A percentile compares a stretch with the other conserved stretches of the same genome.
phyloP scores from a whole-genome alignment of 2,888 invertebrate species.

The Andrena dorsata region DNA sequence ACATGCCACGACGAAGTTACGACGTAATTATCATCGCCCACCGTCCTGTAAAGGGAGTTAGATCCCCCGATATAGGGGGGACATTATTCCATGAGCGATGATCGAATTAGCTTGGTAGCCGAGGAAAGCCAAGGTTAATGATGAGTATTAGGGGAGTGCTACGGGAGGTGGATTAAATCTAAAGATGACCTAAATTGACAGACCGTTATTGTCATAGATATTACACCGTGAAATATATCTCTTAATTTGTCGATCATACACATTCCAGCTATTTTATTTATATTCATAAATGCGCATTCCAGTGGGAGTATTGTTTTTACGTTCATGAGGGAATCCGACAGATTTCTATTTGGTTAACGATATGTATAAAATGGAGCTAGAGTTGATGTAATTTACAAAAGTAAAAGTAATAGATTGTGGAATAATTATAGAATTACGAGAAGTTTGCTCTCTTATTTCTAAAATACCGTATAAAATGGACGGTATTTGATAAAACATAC shows the following conservation, averaged over 20 bases:
- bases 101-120: conserved; percentile 68
- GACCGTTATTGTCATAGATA: not conserved
- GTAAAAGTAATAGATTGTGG: no score
- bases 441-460: no score
- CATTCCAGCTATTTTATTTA: no score
- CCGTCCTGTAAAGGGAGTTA: conserved; percentile 38
- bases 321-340: no score
- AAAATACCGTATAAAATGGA: no score
- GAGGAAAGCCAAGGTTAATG: conserved; percentile 75
- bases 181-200: conserved; percentile 29
- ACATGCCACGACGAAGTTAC: not conserved
- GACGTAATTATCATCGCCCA: conserved; percentile 42
- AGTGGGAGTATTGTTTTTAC: no score
- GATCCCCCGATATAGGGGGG: conserved; percentile 48
- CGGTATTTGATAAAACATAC: no score
- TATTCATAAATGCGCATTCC: no score
- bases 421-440: no score
- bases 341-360: no score
- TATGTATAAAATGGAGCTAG: no score
- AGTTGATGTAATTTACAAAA: no score
- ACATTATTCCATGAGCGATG: conserved; percentile 64
- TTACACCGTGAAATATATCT: not conserved
- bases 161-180: conserved; percentile 57
- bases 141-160: conserved; percentile 51
- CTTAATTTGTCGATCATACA: not conserved